Percentiles rank a stretch among this genome's conserved stretches.
These are phyloP conservation scores for Chionoecetes opilio DNA, from an alignment of 1,140 invertebrate species.

Conservation along the genomic window DNA sequence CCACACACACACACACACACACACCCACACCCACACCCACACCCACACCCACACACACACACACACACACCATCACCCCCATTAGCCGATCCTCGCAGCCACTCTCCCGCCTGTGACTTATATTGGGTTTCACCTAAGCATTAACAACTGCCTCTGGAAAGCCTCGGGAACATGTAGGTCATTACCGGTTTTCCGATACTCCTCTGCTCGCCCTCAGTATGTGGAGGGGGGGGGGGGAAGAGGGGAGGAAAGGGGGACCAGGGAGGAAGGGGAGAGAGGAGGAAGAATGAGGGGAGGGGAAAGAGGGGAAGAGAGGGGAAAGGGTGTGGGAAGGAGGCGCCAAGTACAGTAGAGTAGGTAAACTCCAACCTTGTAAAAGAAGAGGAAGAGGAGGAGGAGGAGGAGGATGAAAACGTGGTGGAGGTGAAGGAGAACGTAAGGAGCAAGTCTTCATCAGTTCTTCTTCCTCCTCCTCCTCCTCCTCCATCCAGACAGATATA, in stretches of 20 bases:
- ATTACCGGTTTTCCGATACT: constrained; percentile 28
- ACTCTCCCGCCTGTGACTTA: background rate
- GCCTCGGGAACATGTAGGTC: background rate
- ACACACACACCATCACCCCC: background rate
- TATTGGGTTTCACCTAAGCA: background rate
- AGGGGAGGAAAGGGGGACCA: too few relatives aligned
- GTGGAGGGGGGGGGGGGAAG: too few relatives aligned
- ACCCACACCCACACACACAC: background rate
- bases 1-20: background rate
- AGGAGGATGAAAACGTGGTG: too few relatives aligned
- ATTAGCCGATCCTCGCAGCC: background rate
- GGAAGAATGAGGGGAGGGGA: background rate
- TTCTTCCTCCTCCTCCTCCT: background rate
- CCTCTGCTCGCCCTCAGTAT: background rate
- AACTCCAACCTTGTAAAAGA: background rate
- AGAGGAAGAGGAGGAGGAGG: too few relatives aligned
- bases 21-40: background rate
- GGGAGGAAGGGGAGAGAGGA: too few relatives aligned
- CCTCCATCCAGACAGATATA: too few relatives aligned
- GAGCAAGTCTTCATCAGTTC: background rate
- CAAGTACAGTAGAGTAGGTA: background rate
- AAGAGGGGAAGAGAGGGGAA: background rate
- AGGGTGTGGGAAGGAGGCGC: background rate
- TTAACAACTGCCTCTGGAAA: constrained; percentile 2
- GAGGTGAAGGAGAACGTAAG: background rate